Evolutionary conservation across 2,888 invertebrate genomes (phyloP).

Genomic region (Julus scanicus): DNA sequence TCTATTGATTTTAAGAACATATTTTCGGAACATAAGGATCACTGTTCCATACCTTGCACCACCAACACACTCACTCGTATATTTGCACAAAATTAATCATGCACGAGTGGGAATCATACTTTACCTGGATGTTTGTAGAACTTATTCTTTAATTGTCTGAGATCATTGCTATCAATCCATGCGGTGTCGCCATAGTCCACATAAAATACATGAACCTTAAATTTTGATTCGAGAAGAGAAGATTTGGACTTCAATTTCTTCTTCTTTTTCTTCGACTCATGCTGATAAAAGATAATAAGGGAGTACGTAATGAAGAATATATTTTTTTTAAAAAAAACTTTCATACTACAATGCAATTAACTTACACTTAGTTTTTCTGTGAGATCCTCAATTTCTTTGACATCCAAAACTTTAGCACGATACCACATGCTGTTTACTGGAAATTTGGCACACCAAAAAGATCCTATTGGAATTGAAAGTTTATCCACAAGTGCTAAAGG

Average conservation of each 20-base stretch:
- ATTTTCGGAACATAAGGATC: no score
- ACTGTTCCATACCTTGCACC: no score
- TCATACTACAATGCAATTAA: no score
- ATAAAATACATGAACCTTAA: constrained; percentile 44
- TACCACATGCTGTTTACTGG: constrained; percentile 62
- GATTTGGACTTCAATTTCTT: neutral
- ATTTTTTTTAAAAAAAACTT: neutral
- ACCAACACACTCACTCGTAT: no score
- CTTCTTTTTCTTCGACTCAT: constrained; percentile 15
- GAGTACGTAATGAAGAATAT: neutral
- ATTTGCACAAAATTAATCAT: no score
- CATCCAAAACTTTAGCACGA: constrained; percentile 61
- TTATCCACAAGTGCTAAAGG: constrained; percentile 12
- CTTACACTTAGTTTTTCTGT: neutral
- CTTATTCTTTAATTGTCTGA: constrained; percentile 62
- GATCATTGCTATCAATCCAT: constrained; percentile 62
- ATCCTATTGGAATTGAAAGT: constrained; percentile 28
- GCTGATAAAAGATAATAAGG: neutral
- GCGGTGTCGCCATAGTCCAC: constrained; percentile 65
- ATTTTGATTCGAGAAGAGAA: neutral
- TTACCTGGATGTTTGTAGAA: constrained; percentile 61
- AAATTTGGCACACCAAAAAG: constrained; percentile 48
- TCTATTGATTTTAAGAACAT: no score
- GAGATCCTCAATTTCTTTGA: constrained; percentile 1
- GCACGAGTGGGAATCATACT: no score